A percentile compares a stretch with the other conserved stretches of the same genome.
phyloP scores from a whole-genome alignment of 1,140 invertebrate species.

The Latrodectus geometricus region DNA sequence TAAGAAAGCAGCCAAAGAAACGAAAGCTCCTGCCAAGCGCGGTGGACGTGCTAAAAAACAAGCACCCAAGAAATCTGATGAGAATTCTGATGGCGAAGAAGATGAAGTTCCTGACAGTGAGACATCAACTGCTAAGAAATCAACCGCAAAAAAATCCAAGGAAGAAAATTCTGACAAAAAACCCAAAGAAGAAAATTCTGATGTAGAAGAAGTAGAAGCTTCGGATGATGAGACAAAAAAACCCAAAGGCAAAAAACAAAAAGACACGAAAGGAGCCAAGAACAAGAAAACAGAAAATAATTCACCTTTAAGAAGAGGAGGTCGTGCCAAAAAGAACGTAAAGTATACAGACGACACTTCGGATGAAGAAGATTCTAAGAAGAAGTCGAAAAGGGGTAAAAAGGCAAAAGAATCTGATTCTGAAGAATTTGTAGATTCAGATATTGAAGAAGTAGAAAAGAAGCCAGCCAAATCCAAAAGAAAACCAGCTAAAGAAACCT shows the following conservation, averaged over 20 bases:
- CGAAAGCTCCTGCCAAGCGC: neutral
- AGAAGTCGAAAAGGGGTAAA: neutral
- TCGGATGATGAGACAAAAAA: neutral
- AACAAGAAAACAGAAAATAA: neutral
- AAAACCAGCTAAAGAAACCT: neutral
- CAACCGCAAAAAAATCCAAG: neutral
- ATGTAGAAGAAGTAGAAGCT: neutral
- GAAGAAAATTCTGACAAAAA: neutral
- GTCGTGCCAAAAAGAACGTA: constrained; percentile 1
- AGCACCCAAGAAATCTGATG: constrained; percentile 11
- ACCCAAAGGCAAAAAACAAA: constrained; percentile 5
- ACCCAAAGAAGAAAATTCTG: neutral
- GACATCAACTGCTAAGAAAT: neutral
- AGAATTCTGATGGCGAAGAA: constrained; percentile 36
- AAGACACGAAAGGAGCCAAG: neutral
- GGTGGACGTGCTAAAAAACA: constrained; percentile 11
- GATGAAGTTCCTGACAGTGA: neutral
- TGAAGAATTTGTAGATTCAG: constrained; percentile 19
- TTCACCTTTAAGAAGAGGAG: constrained; percentile 13
- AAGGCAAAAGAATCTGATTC: neutral
- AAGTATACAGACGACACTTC: constrained; percentile 44
- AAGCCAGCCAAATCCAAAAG: constrained; percentile 5
- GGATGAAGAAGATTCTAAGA: constrained; percentile 35
- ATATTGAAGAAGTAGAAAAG: constrained; percentile 24
- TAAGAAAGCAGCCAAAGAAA: constrained; percentile 6